Evolutionary conservation across 1,140 invertebrate species (phyloP).

Genomic region (Gonioctena quinquepunctata): DNA sequence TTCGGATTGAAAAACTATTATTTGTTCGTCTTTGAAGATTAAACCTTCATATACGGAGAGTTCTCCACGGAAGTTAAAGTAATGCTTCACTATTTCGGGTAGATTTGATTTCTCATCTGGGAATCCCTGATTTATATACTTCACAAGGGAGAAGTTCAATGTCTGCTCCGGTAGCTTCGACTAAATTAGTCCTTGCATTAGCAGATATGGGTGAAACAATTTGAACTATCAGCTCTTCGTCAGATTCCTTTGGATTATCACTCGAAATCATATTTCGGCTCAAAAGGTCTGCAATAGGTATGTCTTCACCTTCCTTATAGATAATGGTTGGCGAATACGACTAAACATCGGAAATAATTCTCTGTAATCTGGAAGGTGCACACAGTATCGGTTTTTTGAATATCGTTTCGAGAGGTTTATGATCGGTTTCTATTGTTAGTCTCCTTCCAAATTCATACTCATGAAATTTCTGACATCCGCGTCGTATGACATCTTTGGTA

Average conservation of each 20-base stretch:
- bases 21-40: no score
- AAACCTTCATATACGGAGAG: no score
- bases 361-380: constrained; percentile 50
- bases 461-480: not conserved
- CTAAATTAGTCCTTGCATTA: no score
- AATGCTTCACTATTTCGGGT: no score
- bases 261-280: not conserved
- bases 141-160: no score
- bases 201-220: no score
- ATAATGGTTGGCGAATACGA: constrained; percentile 19
- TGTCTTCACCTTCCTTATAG: constrained; percentile 37
- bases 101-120: no score
- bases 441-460: not conserved
- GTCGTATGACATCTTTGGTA: not conserved
- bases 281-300: constrained; percentile 45
- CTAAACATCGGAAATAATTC: not conserved
- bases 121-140: no score
- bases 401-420: constrained; percentile 50
- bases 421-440: constrained; percentile 47
- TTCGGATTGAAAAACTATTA: no score
- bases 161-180: no score
- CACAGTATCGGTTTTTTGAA: constrained; percentile 54
- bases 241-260: constrained; percentile 11
- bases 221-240: constrained; percentile 5
- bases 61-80: no score